Percentiles rank a stretch among this genome's conserved stretches.
phyloP scores from a whole-genome alignment of 2,888 invertebrate species.

The Aphrophora alni region DNA sequence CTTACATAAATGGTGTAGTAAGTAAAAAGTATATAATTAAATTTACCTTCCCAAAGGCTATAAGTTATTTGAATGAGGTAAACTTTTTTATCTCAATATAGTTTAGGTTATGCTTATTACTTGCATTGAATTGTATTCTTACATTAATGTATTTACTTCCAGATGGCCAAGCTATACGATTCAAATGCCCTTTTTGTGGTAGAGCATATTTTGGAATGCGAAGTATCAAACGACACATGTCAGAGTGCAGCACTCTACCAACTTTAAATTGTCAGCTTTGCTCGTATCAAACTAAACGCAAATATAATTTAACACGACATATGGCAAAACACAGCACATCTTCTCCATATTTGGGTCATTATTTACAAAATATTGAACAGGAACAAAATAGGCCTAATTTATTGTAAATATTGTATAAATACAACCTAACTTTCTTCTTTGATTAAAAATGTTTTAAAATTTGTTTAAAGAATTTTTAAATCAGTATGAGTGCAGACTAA shows the following conservation, averaged over 20 bases:
- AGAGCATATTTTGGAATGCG: background rate
- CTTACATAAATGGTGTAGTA: no score
- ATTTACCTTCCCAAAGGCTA: no score
- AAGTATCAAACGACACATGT: constrained; percentile 39
- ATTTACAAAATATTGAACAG: background rate
- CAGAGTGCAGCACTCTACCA: constrained; percentile 58
- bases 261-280: constrained; percentile 24
- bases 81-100: no score
- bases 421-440: no score
- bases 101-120: no score
- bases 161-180: background rate
- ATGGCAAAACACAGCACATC: constrained; percentile 18
- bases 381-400: no score
- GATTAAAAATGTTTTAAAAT: no score
- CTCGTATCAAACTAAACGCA: constrained; percentile 28
- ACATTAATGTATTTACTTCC: background rate
- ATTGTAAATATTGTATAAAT: no score
- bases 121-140: background rate
- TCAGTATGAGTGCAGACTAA: no score
- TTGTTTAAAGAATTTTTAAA: no score
- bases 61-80: no score
- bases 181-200: constrained; percentile 29
- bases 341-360: background rate
- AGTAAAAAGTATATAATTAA: no score
- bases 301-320: constrained; percentile 36